Evolutionary conservation across 2,888 invertebrate genomes (phyloP).

Genomic region (Eueremaeus valkanovi): DNA sequence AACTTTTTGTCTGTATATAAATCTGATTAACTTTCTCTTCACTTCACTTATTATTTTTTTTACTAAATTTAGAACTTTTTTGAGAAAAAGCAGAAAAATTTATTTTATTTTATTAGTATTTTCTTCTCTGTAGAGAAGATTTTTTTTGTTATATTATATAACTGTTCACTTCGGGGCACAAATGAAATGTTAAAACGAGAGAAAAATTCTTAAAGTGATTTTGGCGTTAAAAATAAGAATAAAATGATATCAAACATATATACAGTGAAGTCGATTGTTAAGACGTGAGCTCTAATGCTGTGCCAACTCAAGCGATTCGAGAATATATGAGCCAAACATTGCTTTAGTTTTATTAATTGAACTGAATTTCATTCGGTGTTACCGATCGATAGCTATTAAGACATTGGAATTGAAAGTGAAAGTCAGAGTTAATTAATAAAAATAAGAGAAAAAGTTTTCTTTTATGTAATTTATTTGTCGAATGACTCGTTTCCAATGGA

Average conservation of each 20-base stretch:
- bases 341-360: neutral
- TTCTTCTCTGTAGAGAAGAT: neutral
- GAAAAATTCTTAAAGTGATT: neutral
- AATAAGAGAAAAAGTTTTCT: slow-evolving; percentile 13
- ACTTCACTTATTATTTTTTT: neutral
- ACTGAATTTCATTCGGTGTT: neutral
- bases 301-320: neutral
- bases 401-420: slow-evolving; percentile 1
- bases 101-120: neutral
- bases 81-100: too few relatives aligned
- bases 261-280: neutral
- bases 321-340: neutral
- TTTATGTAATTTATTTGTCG: neutral
- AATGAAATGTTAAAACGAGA: neutral
- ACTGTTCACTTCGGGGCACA: neutral
- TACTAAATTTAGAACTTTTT: neutral
- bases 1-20: too few relatives aligned
- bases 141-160: neutral
- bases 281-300: too few relatives aligned
- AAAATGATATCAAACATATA: neutral
- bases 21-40: neutral
- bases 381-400: neutral
- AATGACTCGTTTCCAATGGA: neutral
- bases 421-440: slow-evolving; percentile 17
- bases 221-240: neutral